Base-by-base conservation (phyloP, 2,888 invertebrate species). In the Himalopsyche kuldschensis region DNA sequence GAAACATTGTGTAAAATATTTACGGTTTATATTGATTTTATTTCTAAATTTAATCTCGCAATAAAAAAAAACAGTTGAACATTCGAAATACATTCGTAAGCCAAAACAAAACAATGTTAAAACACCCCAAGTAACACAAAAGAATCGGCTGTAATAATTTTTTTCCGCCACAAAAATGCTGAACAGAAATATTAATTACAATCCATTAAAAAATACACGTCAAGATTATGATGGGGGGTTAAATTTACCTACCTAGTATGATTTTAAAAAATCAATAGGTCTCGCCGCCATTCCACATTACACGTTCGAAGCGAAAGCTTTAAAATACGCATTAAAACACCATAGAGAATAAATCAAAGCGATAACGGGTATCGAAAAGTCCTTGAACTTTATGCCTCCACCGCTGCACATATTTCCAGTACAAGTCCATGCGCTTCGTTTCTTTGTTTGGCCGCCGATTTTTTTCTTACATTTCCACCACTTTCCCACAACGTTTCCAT, bases 391-490 rank as follows among this genome's bases (percentile, higher is more conserved):
- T 55, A 55, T 55, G 55, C 75, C 47, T n/a, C 32, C 32, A 47
- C 20, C 11, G 41, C 47, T 80, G 80, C 80, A 80, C 75, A 80
- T 24, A 75, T 30, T 27, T 10, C 20, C 4, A 24, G 55, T 55
- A 55, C 55, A 55, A 20, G n/a, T 46, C 55, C 55, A 48, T 77
- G 77, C 77, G 55, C 77, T 77, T 76, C 31, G 30, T 41, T 75
- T 81, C 76, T 81, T 81, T 81, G 77, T 81, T 81, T 55, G 80
- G 41, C 20, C 69, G 69, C 32, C 17, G 77, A 77, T 81, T 81
- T 79, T n/a, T 79, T 47, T 48, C 24, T 27, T 81, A 75, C 78
- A 17, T 20, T 55, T 17, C 63, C 32, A 31, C 30, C 48, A 32
- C 30, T 15, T 69, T 24, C 41, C 35, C 55, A 55, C n/a, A 55